phyloP scores from a whole-genome alignment of 2,888 invertebrate species.

The Lasioglossum calceatum region DNA sequence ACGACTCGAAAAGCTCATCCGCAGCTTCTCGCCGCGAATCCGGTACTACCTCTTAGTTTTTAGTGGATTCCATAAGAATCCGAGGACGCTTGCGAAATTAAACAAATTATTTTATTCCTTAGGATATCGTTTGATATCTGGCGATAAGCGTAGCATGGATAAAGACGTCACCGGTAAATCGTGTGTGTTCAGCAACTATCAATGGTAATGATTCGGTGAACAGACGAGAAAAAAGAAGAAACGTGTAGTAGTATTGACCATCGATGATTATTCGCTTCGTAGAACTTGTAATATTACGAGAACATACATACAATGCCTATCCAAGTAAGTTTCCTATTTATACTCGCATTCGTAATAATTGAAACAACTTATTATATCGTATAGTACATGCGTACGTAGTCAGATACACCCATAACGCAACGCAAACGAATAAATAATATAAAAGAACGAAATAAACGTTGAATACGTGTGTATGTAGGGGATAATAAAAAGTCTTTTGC shows the following conservation, averaged over 20 bases:
- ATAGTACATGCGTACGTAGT: neutral
- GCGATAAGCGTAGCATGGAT: neutral
- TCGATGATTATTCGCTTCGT: neutral
- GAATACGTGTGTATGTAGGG: neutral
- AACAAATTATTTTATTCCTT: neutral
- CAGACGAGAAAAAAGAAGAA: neutral
- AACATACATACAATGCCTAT: neutral
- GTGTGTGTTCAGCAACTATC: neutral
- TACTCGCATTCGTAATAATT: neutral
- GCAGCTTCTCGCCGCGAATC: neutral
- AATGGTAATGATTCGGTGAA: neutral
- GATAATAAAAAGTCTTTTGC: neutral
- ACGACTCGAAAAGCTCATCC: neutral
- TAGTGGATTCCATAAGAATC: neutral
- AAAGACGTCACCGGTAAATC: conserved; percentile 2
- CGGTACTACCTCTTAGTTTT: neutral
- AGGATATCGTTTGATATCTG: neutral
- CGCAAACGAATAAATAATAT: neutral
- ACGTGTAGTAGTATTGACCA: neutral
- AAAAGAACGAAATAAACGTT: neutral
- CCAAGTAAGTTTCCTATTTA: neutral
- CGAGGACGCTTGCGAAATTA: neutral
- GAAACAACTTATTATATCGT: neutral
- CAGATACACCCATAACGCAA: neutral
- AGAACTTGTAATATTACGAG: neutral